Evolutionary conservation across 1,140 invertebrate species (phyloP).

Genomic region (Anastrepha obliqua): DNA sequence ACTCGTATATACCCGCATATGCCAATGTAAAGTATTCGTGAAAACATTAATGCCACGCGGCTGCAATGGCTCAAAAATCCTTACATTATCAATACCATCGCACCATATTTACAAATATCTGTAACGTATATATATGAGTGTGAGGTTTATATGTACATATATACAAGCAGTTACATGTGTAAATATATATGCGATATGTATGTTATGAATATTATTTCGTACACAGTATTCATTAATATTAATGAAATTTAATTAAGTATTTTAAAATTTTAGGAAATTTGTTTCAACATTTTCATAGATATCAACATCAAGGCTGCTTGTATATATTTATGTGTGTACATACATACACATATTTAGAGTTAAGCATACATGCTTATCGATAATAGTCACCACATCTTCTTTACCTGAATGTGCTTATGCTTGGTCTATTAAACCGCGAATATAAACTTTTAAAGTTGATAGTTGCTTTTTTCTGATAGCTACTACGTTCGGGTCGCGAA

Average conservation of each 20-base stretch:
- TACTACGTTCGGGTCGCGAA: no score
- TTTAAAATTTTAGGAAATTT: not conserved
- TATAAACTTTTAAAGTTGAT: no score
- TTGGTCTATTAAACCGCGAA: no score
- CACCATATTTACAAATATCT: not conserved
- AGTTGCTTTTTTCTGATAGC: no score
- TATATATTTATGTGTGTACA: no score
- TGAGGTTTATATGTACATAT: not conserved
- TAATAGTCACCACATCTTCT: no score
- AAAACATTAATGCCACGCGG: not conserved
- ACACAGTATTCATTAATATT: no score
- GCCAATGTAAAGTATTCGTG: not conserved
- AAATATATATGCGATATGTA: no score
- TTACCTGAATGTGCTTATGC: no score
- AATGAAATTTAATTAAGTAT: not conserved
- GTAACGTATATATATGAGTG: not conserved
- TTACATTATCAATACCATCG: not conserved
- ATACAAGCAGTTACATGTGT: not conserved
- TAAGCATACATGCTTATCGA: no score
- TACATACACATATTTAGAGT: no score
- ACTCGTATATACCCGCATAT: not conserved
- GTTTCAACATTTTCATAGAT: not conserved
- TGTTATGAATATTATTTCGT: no score
- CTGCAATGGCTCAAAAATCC: not conserved
- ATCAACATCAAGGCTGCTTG: not conserved